A percentile compares a stretch with the other conserved stretches of the same genome.
Conservation (phyloP, 2,888 invertebrate species). For the Muschampia plurimacula region DNA sequence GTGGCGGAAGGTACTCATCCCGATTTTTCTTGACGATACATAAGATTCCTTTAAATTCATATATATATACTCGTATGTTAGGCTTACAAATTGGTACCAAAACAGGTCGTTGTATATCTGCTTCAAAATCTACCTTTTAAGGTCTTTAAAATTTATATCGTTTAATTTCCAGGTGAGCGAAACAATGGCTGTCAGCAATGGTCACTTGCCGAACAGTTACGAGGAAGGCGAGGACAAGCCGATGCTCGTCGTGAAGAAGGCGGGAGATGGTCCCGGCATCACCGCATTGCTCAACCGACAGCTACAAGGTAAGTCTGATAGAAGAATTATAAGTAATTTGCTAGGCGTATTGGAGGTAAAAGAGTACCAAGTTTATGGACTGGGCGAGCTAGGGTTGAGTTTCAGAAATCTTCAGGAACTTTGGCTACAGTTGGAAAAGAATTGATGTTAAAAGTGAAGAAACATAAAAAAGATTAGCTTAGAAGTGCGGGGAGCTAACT, state of each 20-base stretch:
- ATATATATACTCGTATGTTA: no score
- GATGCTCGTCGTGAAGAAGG: conserved; percentile 91
- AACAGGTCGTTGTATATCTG: no score
- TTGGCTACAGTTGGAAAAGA: neutral
- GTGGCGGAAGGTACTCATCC: no score
- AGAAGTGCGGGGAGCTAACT: no score
- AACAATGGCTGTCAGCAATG: conserved; percentile 91
- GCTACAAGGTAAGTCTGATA: conserved; percentile 87
- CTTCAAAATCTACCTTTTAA: no score
- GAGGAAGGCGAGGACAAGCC: conserved; percentile 91
- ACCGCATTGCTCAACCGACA: conserved; percentile 91
- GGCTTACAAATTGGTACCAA: no score
- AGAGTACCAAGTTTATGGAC: neutral
- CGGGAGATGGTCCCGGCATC: conserved; percentile 91
- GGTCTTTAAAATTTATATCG: no score
- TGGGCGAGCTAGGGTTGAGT: neutral
- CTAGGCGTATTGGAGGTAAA: neutral
- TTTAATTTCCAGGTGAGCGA: conserved; percentile 88
- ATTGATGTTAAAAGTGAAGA: no score
- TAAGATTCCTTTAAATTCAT: no score
- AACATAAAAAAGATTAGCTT: no score
- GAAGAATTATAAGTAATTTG: neutral
- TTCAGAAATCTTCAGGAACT: neutral
- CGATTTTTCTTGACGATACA: no score
- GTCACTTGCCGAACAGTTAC: conserved; percentile 89